Evolutionary conservation across 2,888 invertebrate genomes (phyloP).

Genomic region (Sabatieria punctata): DNA sequence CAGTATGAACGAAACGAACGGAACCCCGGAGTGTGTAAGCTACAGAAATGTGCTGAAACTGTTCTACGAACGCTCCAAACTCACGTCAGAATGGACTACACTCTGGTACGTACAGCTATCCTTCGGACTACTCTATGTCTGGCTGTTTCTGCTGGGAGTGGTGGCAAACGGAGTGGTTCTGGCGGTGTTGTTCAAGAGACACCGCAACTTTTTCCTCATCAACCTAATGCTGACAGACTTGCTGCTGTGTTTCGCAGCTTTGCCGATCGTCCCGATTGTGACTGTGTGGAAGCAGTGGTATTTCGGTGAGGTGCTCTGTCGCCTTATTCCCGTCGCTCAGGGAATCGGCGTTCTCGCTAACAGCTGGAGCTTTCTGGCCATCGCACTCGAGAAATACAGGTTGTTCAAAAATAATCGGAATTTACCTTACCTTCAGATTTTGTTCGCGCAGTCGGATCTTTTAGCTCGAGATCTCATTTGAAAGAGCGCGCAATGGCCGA

Average conservation of each 20-base stretch:
- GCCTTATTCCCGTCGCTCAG: background rate
- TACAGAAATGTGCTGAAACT: too few relatives aligned
- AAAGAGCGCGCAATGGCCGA: too few relatives aligned
- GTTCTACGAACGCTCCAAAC: too few relatives aligned
- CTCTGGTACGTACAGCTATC: background rate
- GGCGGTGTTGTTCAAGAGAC: background rate
- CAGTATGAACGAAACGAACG: too few relatives aligned
- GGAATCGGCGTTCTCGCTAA: slow-evolving; percentile 2
- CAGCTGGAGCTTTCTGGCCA: background rate
- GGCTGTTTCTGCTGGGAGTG: background rate
- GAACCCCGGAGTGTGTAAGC: too few relatives aligned
- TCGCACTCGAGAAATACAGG: slow-evolving; percentile 2
- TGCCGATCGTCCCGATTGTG: background rate
- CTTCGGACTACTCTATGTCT: background rate
- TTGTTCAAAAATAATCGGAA: too few relatives aligned
- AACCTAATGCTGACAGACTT: slow-evolving; percentile 1
- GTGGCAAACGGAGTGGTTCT: background rate
- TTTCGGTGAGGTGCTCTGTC: background rate
- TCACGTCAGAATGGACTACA: too few relatives aligned
- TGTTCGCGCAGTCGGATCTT: too few relatives aligned
- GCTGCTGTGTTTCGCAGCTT: background rate
- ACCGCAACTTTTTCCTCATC: slow-evolving; percentile 1
- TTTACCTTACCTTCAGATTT: too few relatives aligned
- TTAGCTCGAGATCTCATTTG: too few relatives aligned
- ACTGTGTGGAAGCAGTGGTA: background rate